phyloP scores from a whole-genome alignment of 2,888 invertebrate genomes.

The Glyphotaelius pellucidus region DNA sequence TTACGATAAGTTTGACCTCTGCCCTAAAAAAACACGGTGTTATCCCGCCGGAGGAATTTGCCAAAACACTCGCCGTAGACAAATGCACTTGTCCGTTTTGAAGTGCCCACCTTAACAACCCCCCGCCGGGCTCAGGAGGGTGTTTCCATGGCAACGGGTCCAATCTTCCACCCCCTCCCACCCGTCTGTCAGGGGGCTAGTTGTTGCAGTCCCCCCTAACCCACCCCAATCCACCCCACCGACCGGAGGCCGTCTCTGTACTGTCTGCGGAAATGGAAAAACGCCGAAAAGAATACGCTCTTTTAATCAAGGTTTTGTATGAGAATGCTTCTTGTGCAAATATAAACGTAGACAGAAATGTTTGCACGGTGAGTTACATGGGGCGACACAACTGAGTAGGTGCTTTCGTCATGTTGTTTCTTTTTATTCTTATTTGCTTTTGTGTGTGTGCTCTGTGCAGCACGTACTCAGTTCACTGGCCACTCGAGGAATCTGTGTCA shows the following conservation, averaged over 20 bases:
- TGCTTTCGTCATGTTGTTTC: not conserved
- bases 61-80: constrained; percentile 20
- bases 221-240: not conserved
- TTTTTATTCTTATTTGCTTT: not conserved
- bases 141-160: constrained; percentile 38
- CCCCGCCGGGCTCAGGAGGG: constrained; percentile 18
- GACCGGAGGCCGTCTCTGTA: constrained; percentile 6
- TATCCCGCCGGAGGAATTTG: constrained; percentile 4
- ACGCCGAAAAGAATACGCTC: not conserved
- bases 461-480: not conserved
- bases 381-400: not conserved
- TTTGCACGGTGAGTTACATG: not conserved
- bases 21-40: not conserved
- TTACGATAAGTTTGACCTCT: not conserved
- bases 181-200: constrained; percentile 21
- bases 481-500: not conserved
- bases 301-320: not conserved
- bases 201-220: not conserved
- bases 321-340: not conserved
- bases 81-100: constrained; percentile 32
- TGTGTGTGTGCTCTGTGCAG: not conserved
- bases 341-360: not conserved
- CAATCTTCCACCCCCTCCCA: constrained; percentile 17
- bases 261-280: constrained; percentile 9
- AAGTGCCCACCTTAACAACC: constrained; percentile 36